Evolutionary conservation across 2,888 invertebrate species (phyloP), one percentile per base, ranked within the genome.

Genomic region (Galeopsomyia nigrocyanea): DNA sequence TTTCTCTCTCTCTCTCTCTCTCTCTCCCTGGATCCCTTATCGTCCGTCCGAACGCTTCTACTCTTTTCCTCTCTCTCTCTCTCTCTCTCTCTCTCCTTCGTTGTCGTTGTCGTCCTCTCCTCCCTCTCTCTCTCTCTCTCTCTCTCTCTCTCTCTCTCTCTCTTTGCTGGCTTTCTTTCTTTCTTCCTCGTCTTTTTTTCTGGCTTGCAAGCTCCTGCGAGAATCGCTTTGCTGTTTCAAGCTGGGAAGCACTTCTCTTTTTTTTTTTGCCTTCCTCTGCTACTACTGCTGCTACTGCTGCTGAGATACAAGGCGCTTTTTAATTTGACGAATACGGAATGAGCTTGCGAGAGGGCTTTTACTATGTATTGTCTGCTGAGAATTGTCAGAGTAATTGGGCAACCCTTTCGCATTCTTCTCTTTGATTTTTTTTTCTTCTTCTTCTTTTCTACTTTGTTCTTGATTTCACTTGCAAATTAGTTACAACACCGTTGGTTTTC

Each of bases 1-100:
- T 63, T 71, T 69, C 61, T 53, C 53, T 21, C 19, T 21, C 19
- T 21, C 10, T 72, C 79, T 78, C 75, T 77, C 77, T 69, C 77
- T 47, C 55, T 65, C 22, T 39, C 51, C 61, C 74, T 69, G 83
- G 81, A 83, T 85, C 85, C 84, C 83, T 86, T 85, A 85, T 84
- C 85, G 84, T 85, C 80, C 81, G 82, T 81, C 83, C 83, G 81
- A 39, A 39, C 82, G 82, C 55, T 61, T 65, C 26, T 46, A 19
- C 61, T 53, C 53, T 21, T 53, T 21, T 53, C 53, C 19, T 72
- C 79, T 78, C 75, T 77, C 76, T 68, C 77, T 66, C 74, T 74
- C 75, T 70, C 71, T 75, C 76, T 58, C 76, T 58, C 31, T 31
- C 63, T 62, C 74, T 62, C 53, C 39, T 60, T 53, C 39, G 39